phyloP scores from a whole-genome alignment of 2,888 invertebrate species.

The Lamellibrachia columna region DNA sequence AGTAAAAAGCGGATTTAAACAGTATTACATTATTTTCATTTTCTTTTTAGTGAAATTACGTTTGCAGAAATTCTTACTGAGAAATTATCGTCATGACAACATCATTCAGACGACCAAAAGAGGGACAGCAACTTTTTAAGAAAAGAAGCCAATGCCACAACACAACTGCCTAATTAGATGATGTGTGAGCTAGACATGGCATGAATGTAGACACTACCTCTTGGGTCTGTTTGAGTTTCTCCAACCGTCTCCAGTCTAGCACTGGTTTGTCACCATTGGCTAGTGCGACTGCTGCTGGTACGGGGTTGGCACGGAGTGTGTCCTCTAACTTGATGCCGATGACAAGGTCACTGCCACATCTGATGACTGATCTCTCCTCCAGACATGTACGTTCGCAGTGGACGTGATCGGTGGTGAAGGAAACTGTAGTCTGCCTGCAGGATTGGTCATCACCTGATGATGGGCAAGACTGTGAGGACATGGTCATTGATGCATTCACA shows the following conservation, averaged over 20 bases:
- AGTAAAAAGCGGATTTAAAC: no score
- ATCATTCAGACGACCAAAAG: no score
- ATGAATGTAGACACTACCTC: constrained; percentile 11
- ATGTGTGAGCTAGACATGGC: not conserved
- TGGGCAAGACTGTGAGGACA: not conserved
- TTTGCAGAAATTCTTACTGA: no score
- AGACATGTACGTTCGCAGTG: not conserved
- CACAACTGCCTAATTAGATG: no score
- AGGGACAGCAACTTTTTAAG: no score
- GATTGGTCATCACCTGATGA: not conserved
- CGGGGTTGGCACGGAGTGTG: not conserved
- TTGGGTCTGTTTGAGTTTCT: constrained; percentile 20
- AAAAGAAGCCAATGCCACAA: no score
- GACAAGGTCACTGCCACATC: not conserved
- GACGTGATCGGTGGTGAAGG: not conserved
- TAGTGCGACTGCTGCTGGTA: not conserved
- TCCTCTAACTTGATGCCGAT: not conserved
- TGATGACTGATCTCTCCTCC: not conserved
- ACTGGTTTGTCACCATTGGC: not conserved
- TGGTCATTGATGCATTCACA: not conserved
- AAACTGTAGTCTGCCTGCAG: not conserved
- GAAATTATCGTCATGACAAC: no score
- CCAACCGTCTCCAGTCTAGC: constrained; percentile 19
- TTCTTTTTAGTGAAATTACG: no score
- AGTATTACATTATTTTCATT: no score